Base-by-base conservation (phyloP, 2,888 invertebrate species). In the Calliphora vomitoria region DNA sequence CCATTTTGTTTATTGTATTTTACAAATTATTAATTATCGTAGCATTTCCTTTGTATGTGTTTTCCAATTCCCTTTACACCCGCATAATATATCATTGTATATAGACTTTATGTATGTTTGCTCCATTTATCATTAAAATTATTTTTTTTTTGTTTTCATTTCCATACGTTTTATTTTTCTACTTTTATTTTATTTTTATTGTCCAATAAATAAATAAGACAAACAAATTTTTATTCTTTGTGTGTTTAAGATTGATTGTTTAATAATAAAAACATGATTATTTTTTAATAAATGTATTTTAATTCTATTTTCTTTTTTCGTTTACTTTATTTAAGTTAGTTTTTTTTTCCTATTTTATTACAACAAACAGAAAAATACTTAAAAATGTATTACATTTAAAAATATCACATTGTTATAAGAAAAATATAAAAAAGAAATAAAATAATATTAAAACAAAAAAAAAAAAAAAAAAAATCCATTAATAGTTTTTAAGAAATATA, bases 341-440 rank as follows among this genome's bases (percentile, higher is more conserved):
- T 25, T 25, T 20, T n/a, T 25, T 53, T 53, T 71, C 18, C n/a
- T 35, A 53, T 53, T 71, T 71, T 53, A 71, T 53, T 38, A 53
- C 13, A 71, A 62, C 10, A 41, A 71, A 41, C 38, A 71, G 8
- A 47, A 79, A 44, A 69, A 83, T 84, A 84, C 83, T 86, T 87
- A 80, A 84, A 80, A 84, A 81, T 81, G 71, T 84, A 81, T 71
- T 50, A 83, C 64, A 84, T 62, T 78, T 58, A 35, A 66, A 79
- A 81, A 71, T 75, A 80, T 86, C 71, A 60, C 41, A 83, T 71
- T 87, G 87, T 84, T 87, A 72, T 68, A 68, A 71, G 15, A 58
- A 58, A 41, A 18, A 71, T 38, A 38, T 35, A 35, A 35, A 35
- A n/a, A 44, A 76, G 15, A 68, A 5, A 5, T 10, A 66, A 66